Percentiles rank a stretch among this genome's conserved stretches.
Conservation (phyloP, 1,140 invertebrate genomes). For the Sycophila sp. region DNA sequence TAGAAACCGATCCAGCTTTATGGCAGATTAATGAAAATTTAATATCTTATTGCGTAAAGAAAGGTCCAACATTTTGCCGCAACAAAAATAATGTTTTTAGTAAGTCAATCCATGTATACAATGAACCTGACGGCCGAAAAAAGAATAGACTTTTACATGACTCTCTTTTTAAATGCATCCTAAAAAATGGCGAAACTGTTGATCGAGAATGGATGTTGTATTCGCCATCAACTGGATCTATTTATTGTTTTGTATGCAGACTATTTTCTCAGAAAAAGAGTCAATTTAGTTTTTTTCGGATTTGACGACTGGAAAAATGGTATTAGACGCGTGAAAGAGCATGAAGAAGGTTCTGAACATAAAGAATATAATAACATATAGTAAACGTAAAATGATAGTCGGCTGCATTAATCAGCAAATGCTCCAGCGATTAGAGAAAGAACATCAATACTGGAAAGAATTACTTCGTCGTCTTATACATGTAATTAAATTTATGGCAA, state of each 20-base stretch:
- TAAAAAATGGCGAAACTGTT: neutral
- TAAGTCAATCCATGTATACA: neutral
- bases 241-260: neutral
- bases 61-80: neutral
- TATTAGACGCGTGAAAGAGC: neutral
- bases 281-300: neutral
- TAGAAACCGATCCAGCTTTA: neutral
- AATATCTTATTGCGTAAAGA: neutral
- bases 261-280: neutral
- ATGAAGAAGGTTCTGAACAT: no score
- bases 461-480: no score
- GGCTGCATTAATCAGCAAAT: no score
- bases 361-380: no score
- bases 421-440: no score
- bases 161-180: neutral
- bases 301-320: neutral
- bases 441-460: no score
- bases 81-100: neutral
- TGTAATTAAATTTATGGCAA: no score
- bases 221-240: neutral
- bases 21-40: neutral
- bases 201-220: neutral
- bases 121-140: neutral
- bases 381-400: no score
- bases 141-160: neutral